phyloP scores from a whole-genome alignment of 64 coral and sea anemone species.

The Montipora cactus region DNA sequence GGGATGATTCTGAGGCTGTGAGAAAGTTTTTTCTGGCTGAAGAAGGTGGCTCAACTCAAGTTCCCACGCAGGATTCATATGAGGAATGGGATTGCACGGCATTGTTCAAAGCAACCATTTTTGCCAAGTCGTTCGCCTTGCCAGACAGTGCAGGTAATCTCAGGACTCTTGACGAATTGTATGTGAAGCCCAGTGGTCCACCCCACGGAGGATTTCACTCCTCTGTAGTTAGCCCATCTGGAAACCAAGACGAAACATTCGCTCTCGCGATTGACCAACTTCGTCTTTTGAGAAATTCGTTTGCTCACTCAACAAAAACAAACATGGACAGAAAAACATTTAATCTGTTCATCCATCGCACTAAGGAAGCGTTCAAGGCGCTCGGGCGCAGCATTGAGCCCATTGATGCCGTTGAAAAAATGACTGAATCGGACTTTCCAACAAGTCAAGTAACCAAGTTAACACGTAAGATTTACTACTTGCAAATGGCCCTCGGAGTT shows the following conservation, averaged over 20 bases:
- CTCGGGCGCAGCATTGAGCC: background rate
- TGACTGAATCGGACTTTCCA: background rate
- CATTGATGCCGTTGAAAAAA: background rate
- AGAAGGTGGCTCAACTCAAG: background rate
- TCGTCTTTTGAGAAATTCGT: background rate
- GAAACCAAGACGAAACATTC: background rate
- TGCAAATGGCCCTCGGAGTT: background rate
- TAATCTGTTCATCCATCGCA: background rate
- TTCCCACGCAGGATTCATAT: background rate
- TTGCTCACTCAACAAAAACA: background rate
- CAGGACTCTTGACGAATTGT: background rate
- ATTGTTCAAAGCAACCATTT: background rate
- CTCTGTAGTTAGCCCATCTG: background rate
- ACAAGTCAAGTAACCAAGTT: background rate
- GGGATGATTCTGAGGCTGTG: slow-evolving; percentile 1
- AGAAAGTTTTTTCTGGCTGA: background rate
- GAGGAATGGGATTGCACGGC: background rate
- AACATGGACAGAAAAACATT: background rate
- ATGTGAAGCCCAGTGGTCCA: background rate
- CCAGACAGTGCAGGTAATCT: background rate
- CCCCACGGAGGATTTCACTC: background rate
- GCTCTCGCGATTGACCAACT: slow-evolving; percentile 20
- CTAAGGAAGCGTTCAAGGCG: slow-evolving; percentile 8
- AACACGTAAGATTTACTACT: background rate
- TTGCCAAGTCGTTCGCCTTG: background rate